phyloP scores from a whole-genome alignment of 1,140 invertebrate genomes.

The Xylocopa sonorina region DNA sequence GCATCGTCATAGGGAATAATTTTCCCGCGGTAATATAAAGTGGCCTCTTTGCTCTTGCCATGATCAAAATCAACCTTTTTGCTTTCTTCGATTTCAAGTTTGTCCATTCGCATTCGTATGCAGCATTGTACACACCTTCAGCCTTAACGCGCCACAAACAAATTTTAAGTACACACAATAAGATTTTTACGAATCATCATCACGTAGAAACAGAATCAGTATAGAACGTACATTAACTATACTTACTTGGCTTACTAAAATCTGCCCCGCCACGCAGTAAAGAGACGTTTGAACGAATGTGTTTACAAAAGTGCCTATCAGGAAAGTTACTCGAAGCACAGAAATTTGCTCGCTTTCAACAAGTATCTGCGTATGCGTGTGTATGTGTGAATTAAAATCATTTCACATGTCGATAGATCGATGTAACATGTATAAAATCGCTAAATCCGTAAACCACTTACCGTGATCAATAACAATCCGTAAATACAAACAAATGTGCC shows the following conservation, averaged over 20 bases:
- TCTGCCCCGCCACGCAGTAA: conserved; percentile 22
- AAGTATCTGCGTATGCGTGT: not conserved
- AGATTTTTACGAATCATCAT: no score
- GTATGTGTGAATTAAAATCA: no score
- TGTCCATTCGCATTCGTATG: conserved; percentile 32
- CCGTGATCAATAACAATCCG: conserved; percentile 18
- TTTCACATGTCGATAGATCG: no score
- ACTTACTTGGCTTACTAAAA: conserved; percentile 36
- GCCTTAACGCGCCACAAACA: not conserved
- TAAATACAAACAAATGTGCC: conserved; percentile 15
- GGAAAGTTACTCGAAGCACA: not conserved
- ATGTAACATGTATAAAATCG: no score
- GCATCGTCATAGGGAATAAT: conserved; percentile 41
- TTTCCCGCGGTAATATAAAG: conserved; percentile 39
- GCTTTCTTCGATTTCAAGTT: conserved; percentile 5
- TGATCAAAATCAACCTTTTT: conserved; percentile 33
- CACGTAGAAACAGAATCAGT: no score
- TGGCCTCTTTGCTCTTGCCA: conserved; percentile 18
- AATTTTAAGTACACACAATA: not conserved
- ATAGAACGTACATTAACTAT: not conserved
- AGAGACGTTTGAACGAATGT: conserved; percentile 21
- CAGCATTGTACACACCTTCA: conserved; percentile 15
- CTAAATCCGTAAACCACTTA: no score
- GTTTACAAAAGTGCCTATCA: not conserved
- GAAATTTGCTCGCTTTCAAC: not conserved